A percentile compares a stretch with the other conserved stretches of the same genome.
Conservation (phyloP, 2,888 invertebrate genomes). For the Apotomis betuletana region DNA sequence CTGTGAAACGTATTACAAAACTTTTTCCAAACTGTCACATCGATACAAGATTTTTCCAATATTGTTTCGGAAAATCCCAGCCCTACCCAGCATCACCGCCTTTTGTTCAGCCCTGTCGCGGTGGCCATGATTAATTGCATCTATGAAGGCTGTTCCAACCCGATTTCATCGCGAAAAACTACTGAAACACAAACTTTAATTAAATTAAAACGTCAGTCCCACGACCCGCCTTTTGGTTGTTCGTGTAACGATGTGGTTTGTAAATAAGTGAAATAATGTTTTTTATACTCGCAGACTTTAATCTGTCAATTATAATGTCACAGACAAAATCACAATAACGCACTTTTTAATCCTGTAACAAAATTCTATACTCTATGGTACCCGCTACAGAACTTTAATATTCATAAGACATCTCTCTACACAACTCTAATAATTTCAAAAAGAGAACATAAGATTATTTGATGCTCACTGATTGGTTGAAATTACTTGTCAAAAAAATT, state of each 20-base stretch:
- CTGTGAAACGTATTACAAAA: neutral
- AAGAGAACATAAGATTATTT: too few relatives aligned
- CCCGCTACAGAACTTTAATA: too few relatives aligned
- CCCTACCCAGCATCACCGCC: constrained; percentile 54
- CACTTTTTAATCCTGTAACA: too few relatives aligned
- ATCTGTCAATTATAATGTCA: too few relatives aligned
- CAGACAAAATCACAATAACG: too few relatives aligned
- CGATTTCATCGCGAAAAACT: constrained; percentile 63
- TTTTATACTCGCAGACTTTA: too few relatives aligned
- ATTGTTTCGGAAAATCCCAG: constrained; percentile 35
- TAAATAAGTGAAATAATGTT: constrained; percentile 36
- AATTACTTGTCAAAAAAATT: too few relatives aligned
- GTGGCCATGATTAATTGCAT: constrained; percentile 76
- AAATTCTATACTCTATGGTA: too few relatives aligned
- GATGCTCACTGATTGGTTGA: too few relatives aligned
- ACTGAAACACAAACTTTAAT: constrained; percentile 60
- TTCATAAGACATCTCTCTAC: too few relatives aligned
- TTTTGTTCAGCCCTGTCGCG: constrained; percentile 67
- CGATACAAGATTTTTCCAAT: constrained; percentile 17
- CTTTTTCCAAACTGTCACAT: neutral
- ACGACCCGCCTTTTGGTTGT: constrained; percentile 53
- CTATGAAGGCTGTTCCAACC: constrained; percentile 70
- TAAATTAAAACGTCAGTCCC: constrained; percentile 57
- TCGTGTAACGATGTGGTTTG: constrained; percentile 37
- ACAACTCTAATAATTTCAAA: too few relatives aligned